Base-by-base conservation (phyloP, 2,113 vertebrate genomes). In the Stigmatopora argus region DNA sequence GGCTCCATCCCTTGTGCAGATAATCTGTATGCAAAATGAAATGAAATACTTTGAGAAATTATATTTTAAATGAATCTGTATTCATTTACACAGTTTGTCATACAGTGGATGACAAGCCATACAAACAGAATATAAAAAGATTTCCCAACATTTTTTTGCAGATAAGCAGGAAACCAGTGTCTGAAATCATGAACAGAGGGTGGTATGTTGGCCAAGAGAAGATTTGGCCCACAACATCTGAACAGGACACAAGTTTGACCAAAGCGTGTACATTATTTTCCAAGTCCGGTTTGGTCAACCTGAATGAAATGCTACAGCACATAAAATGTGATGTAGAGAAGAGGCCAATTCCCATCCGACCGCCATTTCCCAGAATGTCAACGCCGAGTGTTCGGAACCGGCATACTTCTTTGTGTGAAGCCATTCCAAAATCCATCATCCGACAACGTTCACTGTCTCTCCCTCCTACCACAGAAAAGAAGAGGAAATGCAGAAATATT, bases 341-440 rank as follows among this genome's bases (percentile, higher is more conserved):
- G 73, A 89, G 69, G 10, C 79, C 48, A 4, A 65, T 72, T 51
- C 87, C 47, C 46, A 81, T 82, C 26, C 75, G 86, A 4, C 88
- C 83, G 1, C 87, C 90, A 3, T 78, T 44, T 38, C 64, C 79
- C 61, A 87, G 64, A 67, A 63, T 57, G 1, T 51, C 81, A 18
- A 49, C 23, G 45, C 49, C 66, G 26, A 73, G 35, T 41, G 62
- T 47, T 62, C 35, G 72, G 1, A 31, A 70, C 51, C 21, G 64
- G 8, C 67, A 74, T 5, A 85, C 82, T 14, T 51, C 72, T 47
- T 86, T 89, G 60, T 95, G 92, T 49, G 96, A 96, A 31, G 92
- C 94, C 0, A 73, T 57, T 0, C 85, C 94, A n/a, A 89, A 92
- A 65, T 93, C 96, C 57, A 96, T 95, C 80, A 95, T 97, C 45